phyloP scores from a whole-genome alignment of 2,888 invertebrate species.

The Chrysolina oricalcia region DNA sequence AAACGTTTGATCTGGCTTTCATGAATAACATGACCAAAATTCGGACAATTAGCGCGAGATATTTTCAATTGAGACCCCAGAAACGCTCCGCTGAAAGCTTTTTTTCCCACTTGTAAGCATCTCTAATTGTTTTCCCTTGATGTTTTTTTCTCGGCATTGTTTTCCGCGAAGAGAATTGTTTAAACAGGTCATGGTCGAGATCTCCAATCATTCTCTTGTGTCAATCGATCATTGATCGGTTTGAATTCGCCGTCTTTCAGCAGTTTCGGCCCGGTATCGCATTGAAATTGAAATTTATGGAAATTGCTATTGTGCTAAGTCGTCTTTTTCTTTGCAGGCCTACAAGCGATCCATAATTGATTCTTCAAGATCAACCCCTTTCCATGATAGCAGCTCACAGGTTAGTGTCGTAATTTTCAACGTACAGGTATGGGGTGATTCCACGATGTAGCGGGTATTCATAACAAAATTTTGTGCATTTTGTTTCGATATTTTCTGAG shows the following conservation, averaged over 20 bases:
- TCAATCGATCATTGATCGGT: slow-evolving; percentile 24
- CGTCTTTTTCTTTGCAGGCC: slow-evolving; percentile 29
- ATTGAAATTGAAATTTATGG: slow-evolving; percentile 35
- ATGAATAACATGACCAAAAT: no score
- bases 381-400: slow-evolving; percentile 28
- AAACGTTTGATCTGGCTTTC: no score
- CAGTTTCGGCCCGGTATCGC: background rate
- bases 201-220: slow-evolving; percentile 17
- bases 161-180: slow-evolving; percentile 12
- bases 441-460: no score
- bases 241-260: background rate
- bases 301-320: slow-evolving; percentile 29
- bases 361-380: slow-evolving; percentile 30
- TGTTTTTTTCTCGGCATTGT: slow-evolving; percentile 1
- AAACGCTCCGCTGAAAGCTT: background rate
- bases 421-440: background rate
- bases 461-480: no score
- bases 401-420: slow-evolving; percentile 10
- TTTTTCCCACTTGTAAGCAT: background rate
- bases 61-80: no score
- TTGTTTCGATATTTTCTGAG: no score
- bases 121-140: background rate
- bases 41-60: no score
- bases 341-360: slow-evolving; percentile 29
- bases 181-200: slow-evolving; percentile 19